These are phyloP conservation scores for Nemotelus pantherinus DNA, from an alignment of 2,888 invertebrate species.

Conservation along the genomic window DNA sequence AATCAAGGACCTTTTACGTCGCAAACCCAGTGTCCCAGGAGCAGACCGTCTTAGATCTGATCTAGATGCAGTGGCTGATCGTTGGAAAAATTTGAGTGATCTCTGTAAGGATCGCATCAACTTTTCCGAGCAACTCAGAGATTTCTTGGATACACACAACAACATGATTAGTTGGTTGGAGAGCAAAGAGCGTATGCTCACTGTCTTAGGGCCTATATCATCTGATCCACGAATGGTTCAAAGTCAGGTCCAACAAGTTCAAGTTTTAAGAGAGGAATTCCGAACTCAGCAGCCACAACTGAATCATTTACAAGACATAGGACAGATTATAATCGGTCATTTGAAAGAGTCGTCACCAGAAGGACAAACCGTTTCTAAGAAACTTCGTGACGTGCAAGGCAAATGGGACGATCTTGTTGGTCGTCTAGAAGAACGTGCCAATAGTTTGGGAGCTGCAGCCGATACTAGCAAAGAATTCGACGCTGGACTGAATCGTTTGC, in stretches of 20 bases:
- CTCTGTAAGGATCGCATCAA: constrained; percentile 75
- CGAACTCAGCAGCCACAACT: constrained; percentile 91
- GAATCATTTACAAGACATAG: constrained; percentile 84
- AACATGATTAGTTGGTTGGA: constrained; percentile 86
- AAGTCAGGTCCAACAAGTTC: constrained; percentile 93
- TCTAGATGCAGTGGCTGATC: constrained; percentile 81
- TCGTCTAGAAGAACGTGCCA: constrained; percentile 88
- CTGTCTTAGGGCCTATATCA: constrained; percentile 94
- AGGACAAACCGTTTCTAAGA: constrained; percentile 74
- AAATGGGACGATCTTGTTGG: constrained; percentile 84
- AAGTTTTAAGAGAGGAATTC: constrained; percentile 95
- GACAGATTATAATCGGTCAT: constrained; percentile 75
- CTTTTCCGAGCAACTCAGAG: constrained; percentile 81
- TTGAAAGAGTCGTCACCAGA: constrained; percentile 70
- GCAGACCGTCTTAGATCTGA: constrained; percentile 85
- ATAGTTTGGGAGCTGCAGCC: constrained; percentile 88
- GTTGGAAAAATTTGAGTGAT: constrained; percentile 88
- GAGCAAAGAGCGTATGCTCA: constrained; percentile 95
- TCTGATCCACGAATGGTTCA: constrained; percentile 95
- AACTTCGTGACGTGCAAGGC: constrained; percentile 76
- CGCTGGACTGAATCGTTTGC: constrained; percentile 82
- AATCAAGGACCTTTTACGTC: constrained; percentile 85
- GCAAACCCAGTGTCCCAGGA: constrained; percentile 86
- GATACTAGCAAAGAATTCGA: constrained; percentile 94
- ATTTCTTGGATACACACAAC: constrained; percentile 90